These are phyloP conservation scores for Ormyrus pomaceus DNA, from an alignment of 2,888 invertebrate species.

Conservation along the genomic window DNA sequence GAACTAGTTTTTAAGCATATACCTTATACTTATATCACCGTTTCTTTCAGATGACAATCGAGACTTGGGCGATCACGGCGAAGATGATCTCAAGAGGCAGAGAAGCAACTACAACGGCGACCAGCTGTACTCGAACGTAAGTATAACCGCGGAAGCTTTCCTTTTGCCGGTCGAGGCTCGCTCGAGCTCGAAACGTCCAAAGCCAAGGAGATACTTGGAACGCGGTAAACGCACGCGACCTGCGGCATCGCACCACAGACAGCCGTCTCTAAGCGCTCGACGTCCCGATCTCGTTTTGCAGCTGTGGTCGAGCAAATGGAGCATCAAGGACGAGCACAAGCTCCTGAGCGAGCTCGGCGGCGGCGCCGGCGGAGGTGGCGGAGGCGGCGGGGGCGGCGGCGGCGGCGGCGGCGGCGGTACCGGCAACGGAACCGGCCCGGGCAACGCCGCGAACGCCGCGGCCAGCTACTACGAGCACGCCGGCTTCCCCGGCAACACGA, in stretches of 20 bases:
- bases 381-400: conserved; percentile 74
- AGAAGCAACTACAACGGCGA: conserved; percentile 92
- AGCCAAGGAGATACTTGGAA: no score
- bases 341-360: conserved; percentile 88
- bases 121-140: conserved; percentile 92
- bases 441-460: conserved; percentile 69
- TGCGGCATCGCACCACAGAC: not conserved
- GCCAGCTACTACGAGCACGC: conserved; percentile 74
- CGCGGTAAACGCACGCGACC: no score
- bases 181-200: no score
- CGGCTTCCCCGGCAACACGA: conserved; percentile 74
- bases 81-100: conserved; percentile 92
- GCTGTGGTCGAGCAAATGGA: conserved; percentile 93
- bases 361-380: conserved; percentile 76
- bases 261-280: not conserved
- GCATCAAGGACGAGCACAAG: conserved; percentile 94
- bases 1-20: not conserved
- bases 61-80: conserved; percentile 90
- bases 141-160: conserved; percentile 71
- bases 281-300: conserved; percentile 69
- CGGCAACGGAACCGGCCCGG: conserved; percentile 76
- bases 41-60: conserved; percentile 87
- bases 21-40: conserved; percentile 34
- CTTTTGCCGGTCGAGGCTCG: not conserved
- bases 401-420: conserved; percentile 74